Percentiles rank a stretch among this genome's conserved stretches.
These are phyloP conservation scores for Heliconius hermathena DNA, from an alignment of 1,140 invertebrate genomes.

Conservation along the genomic window DNA sequence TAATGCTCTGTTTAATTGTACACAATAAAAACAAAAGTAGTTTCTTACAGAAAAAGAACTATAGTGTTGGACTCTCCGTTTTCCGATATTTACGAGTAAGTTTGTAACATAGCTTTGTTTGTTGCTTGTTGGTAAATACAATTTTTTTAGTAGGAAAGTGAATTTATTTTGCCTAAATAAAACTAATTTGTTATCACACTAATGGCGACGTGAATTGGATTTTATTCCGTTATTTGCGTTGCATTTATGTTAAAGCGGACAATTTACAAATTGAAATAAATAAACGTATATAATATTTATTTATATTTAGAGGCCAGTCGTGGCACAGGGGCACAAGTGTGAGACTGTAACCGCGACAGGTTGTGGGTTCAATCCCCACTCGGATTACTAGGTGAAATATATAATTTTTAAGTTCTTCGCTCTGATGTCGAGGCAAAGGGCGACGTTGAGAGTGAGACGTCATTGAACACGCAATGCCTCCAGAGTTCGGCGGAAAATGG, in stretches of 20 bases:
- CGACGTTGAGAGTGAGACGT: neutral
- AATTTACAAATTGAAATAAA: neutral
- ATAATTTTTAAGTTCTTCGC: neutral
- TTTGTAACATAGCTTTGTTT: neutral
- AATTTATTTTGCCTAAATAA: neutral
- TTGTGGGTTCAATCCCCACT: neutral
- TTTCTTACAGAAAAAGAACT: neutral
- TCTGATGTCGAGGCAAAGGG: neutral
- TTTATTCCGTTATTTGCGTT: neutral
- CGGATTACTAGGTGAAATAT: neutral
- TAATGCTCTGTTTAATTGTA: neutral
- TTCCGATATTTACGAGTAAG: neutral
- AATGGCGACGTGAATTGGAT: neutral
- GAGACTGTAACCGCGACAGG: neutral
- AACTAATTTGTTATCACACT: neutral
- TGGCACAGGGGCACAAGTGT: neutral
- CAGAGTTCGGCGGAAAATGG: neutral
- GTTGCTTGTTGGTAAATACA: neutral
- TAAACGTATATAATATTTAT: constrained; percentile 3
- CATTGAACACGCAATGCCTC: neutral
- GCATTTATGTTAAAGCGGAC: neutral
- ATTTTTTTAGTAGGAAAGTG: neutral
- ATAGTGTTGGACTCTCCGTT: neutral
- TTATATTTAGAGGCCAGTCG: neutral
- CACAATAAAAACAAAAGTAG: neutral